Base-by-base conservation (phyloP, 2,113 vertebrate species). In the Gasterosteus aculeatus region DNA sequence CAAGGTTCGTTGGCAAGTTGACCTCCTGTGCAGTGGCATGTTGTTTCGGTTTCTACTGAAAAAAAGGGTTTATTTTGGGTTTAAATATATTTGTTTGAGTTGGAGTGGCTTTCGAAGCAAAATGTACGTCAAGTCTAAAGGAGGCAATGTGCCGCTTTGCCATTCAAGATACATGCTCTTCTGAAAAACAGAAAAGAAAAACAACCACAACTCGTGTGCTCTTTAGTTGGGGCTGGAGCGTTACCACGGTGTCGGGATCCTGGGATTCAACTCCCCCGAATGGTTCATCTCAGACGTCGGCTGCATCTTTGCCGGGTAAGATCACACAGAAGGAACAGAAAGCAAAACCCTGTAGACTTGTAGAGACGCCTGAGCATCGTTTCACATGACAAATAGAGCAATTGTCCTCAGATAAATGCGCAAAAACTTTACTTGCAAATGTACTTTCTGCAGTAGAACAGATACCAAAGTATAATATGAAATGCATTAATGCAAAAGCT, bases 301-400 rank as follows among this genome's bases (percentile, higher is more conserved):
- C 14, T 91, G 94, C 77, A 95, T 96, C 75, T 67, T 95, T 66
- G 95, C 95, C 0, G 95, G 95, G 95, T 96, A 90, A 92, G 85
- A 19, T 39, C 15, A 26, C 39, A 3, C 42, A 54, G 9, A 22
- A n/a, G n/a, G 31, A 75, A 5, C 35, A 38, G 35, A 7, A 5
- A 38, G 35, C 35, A 7, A 7, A 5, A 38, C 35, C 35, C 35
- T 7, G 35, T 33, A 0, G 33, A 33, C 33, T 33, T 33, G 15
- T 2, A 42, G 18, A 60, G 75, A 7, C 10, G 6, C 35, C 35
- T 5, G 35, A 38, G 4, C 2, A 12, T 8, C 47, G 10, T 8
- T 35, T 10, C 2, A 10, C 9, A 47, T 38, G 22, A 44, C 67
- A 38, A 44, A 10, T 12, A 11, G 15, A 38, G 35, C 35, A 38